Evolutionary conservation across 2,888 invertebrate species (phyloP).

Genomic region (Caenorhabditis sp.): DNA sequence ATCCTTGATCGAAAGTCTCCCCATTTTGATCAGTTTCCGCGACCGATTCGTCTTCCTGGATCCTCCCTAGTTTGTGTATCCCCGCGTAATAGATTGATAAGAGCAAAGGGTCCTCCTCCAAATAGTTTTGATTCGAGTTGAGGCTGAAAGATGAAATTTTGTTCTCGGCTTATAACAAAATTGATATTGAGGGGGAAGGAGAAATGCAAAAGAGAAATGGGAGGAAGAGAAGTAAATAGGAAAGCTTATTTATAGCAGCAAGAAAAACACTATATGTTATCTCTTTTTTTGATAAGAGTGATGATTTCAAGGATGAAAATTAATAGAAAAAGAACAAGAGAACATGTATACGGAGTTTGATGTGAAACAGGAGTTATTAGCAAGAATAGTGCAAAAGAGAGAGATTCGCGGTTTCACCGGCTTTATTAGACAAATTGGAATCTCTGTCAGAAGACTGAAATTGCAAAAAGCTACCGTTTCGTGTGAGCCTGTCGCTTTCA

Average conservation of each 20-base stretch:
- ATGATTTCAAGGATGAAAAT: constrained; percentile 40
- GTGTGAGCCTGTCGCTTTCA: neutral
- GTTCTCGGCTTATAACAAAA: constrained; percentile 62
- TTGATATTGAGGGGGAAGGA: constrained; percentile 32
- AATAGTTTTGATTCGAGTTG: constrained; percentile 59
- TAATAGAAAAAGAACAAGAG: constrained; percentile 38
- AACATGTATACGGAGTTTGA: constrained; percentile 23
- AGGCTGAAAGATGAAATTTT: constrained; percentile 66
- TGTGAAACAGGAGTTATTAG: constrained; percentile 46
- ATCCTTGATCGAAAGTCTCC: constrained; percentile 42
- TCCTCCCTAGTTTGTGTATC: constrained; percentile 38
- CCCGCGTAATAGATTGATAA: constrained; percentile 33
- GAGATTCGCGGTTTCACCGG: constrained; percentile 22
- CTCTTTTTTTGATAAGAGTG: constrained; percentile 17
- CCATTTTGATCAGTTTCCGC: constrained; percentile 34
- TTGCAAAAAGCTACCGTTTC: constrained; percentile 67
- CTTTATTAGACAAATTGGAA: constrained; percentile 4
- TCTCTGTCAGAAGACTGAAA: constrained; percentile 36
- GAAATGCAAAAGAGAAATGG: constrained; percentile 45
- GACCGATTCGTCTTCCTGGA: constrained; percentile 31
- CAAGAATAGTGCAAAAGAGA: constrained; percentile 25
- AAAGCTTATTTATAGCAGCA: constrained; percentile 9
- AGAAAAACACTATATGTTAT: neutral
- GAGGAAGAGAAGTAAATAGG: neutral
- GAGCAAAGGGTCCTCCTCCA: constrained; percentile 61